A percentile compares a stretch with the other conserved stretches of the same genome.
phyloP scores from a whole-genome alignment of 1,140 invertebrate genomes.

The Acromyrmex heyeri region DNA sequence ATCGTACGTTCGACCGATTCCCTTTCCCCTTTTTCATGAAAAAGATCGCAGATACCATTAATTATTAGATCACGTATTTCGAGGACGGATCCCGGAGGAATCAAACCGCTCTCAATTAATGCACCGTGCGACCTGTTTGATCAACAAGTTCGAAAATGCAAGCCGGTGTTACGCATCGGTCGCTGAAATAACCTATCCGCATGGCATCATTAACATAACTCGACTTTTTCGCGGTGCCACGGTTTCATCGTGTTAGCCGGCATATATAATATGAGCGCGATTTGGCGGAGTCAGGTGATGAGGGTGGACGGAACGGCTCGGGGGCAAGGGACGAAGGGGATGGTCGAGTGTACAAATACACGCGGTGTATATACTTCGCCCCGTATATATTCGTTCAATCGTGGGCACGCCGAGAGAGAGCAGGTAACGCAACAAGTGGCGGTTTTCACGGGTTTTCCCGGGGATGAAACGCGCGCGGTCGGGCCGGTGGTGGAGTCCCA shows the following conservation, averaged over 20 bases:
- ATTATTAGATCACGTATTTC: neutral
- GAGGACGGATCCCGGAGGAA: too few relatives aligned
- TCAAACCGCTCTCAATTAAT: neutral
- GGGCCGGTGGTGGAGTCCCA: slow-evolving; percentile 77
- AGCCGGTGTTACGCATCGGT: neutral
- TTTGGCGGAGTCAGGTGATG: neutral
- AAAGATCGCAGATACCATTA: neutral
- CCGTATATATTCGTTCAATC: slow-evolving; percentile 61
- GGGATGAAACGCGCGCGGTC: slow-evolving; percentile 83
- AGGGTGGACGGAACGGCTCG: neutral
- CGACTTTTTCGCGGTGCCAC: slow-evolving; percentile 52
- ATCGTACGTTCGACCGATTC: neutral
- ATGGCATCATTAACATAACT: slow-evolving; percentile 56
- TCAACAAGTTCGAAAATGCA: slow-evolving; percentile 49
- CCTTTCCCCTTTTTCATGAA: neutral
- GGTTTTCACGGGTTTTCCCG: slow-evolving; percentile 87
- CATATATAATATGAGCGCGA: slow-evolving; percentile 50
- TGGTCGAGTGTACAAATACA: slow-evolving; percentile 51
- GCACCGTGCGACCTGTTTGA: neutral
- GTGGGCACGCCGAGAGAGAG: slow-evolving; percentile 57
- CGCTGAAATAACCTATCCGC: slow-evolving; percentile 26
- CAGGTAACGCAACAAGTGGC: slow-evolving; percentile 86
- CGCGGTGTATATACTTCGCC: slow-evolving; percentile 38
- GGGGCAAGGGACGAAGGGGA: neutral
- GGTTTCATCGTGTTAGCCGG: slow-evolving; percentile 17